A percentile compares a stretch with the other conserved stretches of the same genome.
phyloP scores from a whole-genome alignment of 2,797 vertebrate species.

The Hafferia zeledoni region DNA sequence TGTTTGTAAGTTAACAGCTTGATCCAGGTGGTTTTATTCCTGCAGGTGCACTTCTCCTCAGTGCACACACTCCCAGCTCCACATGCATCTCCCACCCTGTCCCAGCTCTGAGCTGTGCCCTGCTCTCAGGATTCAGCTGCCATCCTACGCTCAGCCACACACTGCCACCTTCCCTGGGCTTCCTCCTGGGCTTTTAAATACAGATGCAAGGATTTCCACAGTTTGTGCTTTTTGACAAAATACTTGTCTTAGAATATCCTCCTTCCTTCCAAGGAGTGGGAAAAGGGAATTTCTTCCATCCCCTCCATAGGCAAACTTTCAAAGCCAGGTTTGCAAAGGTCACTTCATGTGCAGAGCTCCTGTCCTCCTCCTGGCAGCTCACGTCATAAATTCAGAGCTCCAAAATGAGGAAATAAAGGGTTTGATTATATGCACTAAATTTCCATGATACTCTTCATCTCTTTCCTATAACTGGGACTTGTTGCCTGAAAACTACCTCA shows the following conservation, averaged over 20 bases:
- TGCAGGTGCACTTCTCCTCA: neutral
- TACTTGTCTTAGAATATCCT: neutral
- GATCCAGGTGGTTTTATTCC: neutral
- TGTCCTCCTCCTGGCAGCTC: neutral
- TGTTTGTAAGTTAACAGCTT: neutral
- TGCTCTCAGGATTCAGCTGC: neutral
- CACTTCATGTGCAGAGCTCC: neutral
- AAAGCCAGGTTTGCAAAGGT: constrained; percentile 8
- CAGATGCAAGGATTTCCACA: neutral
- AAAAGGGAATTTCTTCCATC: neutral
- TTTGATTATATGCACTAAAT: constrained; percentile 51
- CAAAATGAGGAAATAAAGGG: constrained; percentile 40
- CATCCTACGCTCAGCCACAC: neutral
- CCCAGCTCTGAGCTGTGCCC: neutral
- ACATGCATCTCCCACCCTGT: neutral
- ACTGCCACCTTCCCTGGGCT: accelerated
- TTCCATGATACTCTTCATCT: constrained; percentile 40
- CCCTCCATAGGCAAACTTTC: neutral
- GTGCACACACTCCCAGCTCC: neutral
- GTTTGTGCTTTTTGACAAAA: neutral
- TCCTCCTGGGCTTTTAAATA: neutral
- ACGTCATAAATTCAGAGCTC: constrained; percentile 18
- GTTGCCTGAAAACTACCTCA: neutral
- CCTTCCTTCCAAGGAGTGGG: neutral
- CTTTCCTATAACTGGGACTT: neutral